A percentile compares a stretch with the other conserved stretches of the same genome.
Evolutionary conservation across 2,797 vertebrate species (phyloP).

Genomic region (Sebastes minor): DNA sequence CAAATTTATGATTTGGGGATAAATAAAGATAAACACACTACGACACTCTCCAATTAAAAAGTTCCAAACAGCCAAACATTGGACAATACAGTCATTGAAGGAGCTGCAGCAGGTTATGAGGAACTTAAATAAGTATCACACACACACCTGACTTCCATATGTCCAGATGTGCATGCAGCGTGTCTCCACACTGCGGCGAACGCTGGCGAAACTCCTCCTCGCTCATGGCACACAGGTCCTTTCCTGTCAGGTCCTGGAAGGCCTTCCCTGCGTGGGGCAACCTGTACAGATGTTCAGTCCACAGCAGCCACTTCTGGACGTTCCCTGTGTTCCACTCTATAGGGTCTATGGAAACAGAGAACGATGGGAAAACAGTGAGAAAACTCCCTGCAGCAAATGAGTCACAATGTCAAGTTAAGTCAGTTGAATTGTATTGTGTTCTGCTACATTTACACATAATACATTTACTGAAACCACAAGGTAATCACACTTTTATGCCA

Average conservation of each 20-base stretch:
- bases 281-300: conserved; percentile 97
- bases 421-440: background rate
- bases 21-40: background rate
- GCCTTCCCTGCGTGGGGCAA: conserved; percentile 91
- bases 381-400: background rate
- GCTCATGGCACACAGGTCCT: conserved; percentile 92
- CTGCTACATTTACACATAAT: background rate
- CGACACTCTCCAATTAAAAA: background rate
- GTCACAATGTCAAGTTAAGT: background rate
- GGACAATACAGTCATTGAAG: background rate
- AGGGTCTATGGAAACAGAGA: conserved; percentile 81
- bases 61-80: background rate
- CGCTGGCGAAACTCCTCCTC: conserved; percentile 96
- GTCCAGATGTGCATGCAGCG: conserved; percentile 95
- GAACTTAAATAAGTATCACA: background rate
- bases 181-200: conserved; percentile 90
- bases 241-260: conserved; percentile 93
- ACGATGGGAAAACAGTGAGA: conserved; percentile 9
- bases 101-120: background rate
- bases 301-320: conserved; percentile 98
- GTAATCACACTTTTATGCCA: conserved; percentile 28
- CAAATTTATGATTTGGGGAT: background rate
- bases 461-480: background rate
- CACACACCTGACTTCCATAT: conserved; percentile 96
- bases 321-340: conserved; percentile 92